Evolutionary conservation across 2,113 vertebrate species (phyloP), one percentile per base, ranked within the genome.

Genomic region (Oxyura jamaicensis): DNA sequence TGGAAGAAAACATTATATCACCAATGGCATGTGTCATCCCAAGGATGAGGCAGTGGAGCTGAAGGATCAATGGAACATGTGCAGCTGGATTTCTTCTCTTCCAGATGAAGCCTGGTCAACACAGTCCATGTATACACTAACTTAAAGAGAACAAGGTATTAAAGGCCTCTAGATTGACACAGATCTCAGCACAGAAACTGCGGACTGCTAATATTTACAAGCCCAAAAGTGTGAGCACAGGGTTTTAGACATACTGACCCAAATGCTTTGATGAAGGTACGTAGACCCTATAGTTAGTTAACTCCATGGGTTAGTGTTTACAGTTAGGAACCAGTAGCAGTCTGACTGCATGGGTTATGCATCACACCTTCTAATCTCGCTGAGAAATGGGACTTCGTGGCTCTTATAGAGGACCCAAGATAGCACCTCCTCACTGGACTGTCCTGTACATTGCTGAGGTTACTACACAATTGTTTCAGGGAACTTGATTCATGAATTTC

Each of bases 1-100:
- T 79, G 67, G 63, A 88, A 87, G 81, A 84, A 94, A 97, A 87
- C 77, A 93, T 95, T 88, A 1, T 92, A 69, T 41, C 93, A 96
- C 92, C 94, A 94, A 74, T 31, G 11, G 63, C 2, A 0, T 92
- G 90, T 96, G 92, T 90, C 86, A 88, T 76, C 81, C 62, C 14
- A 10, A 74, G 33, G 29, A 91, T 90, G 79, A 91, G 55, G 86
- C 58, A 90, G 92, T 8, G 1, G 53, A 91, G n/a, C 36, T 73
- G 81, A 84, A 82, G 71, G 50, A 89, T 63, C 55, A 19, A 50
- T 65, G 46, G 48, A 84, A 86, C 2, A 2, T 6, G 33, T 66
- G 36, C 73, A 92, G 8, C 19, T 4, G 3, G 31, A 59, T 87
- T 87, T 91, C 44, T 76, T 79, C 31, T 53, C 80, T 73, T 62